These are phyloP conservation scores for Poecilia wingei DNA, from an alignment of 2,797 vertebrate genomes.

Conservation along the genomic window DNA sequence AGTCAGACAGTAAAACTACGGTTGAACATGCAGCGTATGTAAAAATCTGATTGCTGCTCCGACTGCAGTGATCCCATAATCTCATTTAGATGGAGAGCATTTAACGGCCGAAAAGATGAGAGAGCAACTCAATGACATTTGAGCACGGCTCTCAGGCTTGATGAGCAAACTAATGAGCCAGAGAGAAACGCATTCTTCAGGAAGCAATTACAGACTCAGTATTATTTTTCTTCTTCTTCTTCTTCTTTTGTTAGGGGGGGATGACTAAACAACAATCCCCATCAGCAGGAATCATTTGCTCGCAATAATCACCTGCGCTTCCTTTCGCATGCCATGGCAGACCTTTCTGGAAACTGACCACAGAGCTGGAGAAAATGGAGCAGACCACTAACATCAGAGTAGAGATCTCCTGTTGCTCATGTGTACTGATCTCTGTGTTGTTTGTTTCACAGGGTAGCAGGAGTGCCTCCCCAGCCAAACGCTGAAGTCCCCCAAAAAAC, in stretches of 20 bases:
- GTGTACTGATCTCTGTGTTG: constrained; percentile 35
- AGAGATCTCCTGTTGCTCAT: neutral
- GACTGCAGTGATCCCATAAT: neutral
- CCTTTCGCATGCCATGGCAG: neutral
- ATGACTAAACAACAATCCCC: neutral
- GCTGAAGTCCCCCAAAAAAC: constrained; percentile 80
- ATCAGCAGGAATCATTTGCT: neutral
- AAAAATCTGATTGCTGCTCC: constrained; percentile 3
- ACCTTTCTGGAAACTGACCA: neutral
- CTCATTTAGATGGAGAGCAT: neutral
- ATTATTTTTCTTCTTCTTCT: neutral
- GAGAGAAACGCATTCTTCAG: neutral
- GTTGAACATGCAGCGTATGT: neutral
- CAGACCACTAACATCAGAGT: neutral
- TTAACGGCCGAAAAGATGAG: neutral
- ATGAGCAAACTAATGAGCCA: neutral
- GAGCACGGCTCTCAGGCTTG: neutral
- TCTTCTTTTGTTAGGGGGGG: neutral
- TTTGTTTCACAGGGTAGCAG: constrained; percentile 86
- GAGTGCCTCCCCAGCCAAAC: constrained; percentile 92
- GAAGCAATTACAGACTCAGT: neutral
- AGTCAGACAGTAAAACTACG: neutral
- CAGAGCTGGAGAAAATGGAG: neutral
- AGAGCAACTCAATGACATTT: neutral
- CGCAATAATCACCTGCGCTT: neutral